These are phyloP conservation scores for Caenorhabditis doughertyi DNA, from an alignment of 2,888 invertebrate genomes.

Conservation along the genomic window DNA sequence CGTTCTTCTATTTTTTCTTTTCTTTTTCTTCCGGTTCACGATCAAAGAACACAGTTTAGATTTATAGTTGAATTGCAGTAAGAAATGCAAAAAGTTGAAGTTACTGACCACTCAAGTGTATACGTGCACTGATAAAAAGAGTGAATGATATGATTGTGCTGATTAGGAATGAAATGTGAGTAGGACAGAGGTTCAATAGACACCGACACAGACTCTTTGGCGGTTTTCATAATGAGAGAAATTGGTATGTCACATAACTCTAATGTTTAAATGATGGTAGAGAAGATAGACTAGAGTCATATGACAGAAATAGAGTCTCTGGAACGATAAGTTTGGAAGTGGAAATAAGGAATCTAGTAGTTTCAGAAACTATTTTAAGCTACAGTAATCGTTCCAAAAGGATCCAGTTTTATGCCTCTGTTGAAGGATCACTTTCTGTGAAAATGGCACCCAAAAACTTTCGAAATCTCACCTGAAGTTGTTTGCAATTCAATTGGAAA, in stretches of 20 bases:
- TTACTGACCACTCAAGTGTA: background rate
- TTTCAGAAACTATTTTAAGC: too few species aligned
- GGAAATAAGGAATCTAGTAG: too few species aligned
- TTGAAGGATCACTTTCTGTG: too few species aligned
- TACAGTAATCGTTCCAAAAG: too few species aligned
- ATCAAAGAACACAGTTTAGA: background rate
- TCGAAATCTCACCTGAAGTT: too few species aligned
- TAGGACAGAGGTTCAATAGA: background rate
- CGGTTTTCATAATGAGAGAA: constrained; percentile 19
- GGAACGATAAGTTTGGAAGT: too few species aligned
- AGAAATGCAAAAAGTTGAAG: background rate
- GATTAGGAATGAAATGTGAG: background rate
- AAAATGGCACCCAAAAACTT: too few species aligned
- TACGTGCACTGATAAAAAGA: constrained; percentile 22
- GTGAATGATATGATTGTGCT: background rate
- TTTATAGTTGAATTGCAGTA: background rate
- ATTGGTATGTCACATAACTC: too few species aligned
- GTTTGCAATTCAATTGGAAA: too few species aligned
- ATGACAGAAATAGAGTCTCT: too few species aligned
- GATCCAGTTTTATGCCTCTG: too few species aligned
- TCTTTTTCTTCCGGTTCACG: background rate
- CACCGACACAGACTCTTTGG: constrained; percentile 10
- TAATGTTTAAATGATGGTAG: background rate
- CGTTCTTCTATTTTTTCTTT: background rate
- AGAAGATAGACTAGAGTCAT: constrained; percentile 1